Evolutionary conservation across 1,140 invertebrate species (phyloP), one percentile per base, ranked within the genome.

Genomic region (Stegodyphus mimosarum): DNA sequence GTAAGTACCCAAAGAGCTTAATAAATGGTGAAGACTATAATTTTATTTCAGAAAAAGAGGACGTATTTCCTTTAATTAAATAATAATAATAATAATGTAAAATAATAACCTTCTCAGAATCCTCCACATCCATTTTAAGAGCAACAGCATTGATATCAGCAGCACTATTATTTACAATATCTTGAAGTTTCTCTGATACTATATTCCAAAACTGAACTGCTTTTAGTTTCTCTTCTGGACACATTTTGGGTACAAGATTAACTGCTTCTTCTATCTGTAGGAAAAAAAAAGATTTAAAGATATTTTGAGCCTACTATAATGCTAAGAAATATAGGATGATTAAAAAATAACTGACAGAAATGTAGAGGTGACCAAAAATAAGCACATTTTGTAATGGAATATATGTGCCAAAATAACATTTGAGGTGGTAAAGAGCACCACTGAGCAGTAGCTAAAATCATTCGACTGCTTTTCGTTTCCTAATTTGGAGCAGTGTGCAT

Each of bases 151-250:
- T 88, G 71, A 88, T 88, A 53, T 89, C 87, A 51, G 89, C 78
- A 15, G 89, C 89, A 85, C 87, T 89, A 7, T 88, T 88, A 67
- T 90, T 90, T 13, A 90, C 88, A 75, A 90, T 90, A 64, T 88
- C 89, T 87, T 90, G 89, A 9, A 90, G 77, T 67, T 88, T 88
- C 83, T 89, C 89, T 7, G 89, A 90, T 10, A 89, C 86, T n/a
- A 88, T 70, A 87, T 90, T 90, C 89, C 89, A 90, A 72, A 88
- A 89, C 13, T 89, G 88, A 6, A 90, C 89, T 66, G 89, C 89
- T 87, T 88, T 84, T 6, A 89, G 52, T 71, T 90, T 89, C 66
- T 90, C 88, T 77, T 89, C 88, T 18, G 89, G 87, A 48, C 64
- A 52, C 89, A 90, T 90, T 13, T 52, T 85, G 15, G 89, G 88